Percentiles rank a stretch among this genome's conserved stretches.
Conservation (phyloP, 2,797 vertebrate genomes). For the Vipera latastei region DNA sequence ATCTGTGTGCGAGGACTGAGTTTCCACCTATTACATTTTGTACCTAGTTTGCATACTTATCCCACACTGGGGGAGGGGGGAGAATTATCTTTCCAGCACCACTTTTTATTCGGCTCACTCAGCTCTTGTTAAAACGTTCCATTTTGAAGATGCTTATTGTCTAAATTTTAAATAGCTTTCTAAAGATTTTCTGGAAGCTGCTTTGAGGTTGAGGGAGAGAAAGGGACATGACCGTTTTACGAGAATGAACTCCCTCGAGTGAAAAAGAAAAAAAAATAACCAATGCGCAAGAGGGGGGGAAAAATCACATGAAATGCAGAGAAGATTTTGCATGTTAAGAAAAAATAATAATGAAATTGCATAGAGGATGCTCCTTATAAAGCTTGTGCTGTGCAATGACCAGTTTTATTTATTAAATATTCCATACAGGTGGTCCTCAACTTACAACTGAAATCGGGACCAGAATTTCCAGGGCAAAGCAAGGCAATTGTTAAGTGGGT, state of each 20-base stretch:
- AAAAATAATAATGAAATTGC: neutral
- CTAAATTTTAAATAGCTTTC: neutral
- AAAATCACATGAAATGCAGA: neutral
- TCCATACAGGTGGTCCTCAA: neutral
- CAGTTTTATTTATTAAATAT: neutral
- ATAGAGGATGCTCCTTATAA: neutral
- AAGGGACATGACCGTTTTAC: neutral
- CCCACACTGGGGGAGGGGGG: fast-evolving
- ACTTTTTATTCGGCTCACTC: neutral
- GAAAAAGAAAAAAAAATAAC: neutral
- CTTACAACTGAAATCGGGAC: neutral
- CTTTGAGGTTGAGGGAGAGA: neutral
- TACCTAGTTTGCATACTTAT: neutral
- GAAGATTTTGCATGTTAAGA: neutral
- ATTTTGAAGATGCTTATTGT: neutral
- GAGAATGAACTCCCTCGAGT: neutral
- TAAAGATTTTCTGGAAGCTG: neutral
- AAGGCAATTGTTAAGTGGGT: neutral
- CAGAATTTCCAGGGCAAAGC: neutral
- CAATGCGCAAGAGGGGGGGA: neutral
- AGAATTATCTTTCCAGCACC: neutral
- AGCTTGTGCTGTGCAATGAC: neutral
- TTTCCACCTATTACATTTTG: neutral
- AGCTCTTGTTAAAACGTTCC: neutral
- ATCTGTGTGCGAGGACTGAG: neutral